phyloP scores from a whole-genome alignment of 2,888 invertebrate species.

The Drosophila quinaria region DNA sequence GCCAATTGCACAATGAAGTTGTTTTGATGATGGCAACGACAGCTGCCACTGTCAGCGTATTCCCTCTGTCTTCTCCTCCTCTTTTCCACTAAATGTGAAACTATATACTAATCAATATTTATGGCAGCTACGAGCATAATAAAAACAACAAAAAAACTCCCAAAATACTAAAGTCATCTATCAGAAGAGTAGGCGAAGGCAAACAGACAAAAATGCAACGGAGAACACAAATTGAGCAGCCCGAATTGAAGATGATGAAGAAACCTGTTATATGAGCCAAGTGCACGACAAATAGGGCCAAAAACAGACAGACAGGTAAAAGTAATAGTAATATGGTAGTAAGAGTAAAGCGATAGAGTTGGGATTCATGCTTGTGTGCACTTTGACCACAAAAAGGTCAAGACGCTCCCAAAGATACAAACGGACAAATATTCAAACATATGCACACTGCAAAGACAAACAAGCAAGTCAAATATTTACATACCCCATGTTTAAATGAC shows the following conservation, averaged over 20 bases:
- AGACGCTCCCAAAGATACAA: constrained; percentile 62
- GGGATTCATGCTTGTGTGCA: constrained; percentile 77
- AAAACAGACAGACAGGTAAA: constrained; percentile 21
- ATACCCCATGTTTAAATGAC: constrained; percentile 19
- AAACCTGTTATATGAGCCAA: constrained; percentile 72
- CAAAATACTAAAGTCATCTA: constrained; percentile 58
- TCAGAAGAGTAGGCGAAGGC: constrained; percentile 51
- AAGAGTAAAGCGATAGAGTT: constrained; percentile 33
- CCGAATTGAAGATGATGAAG: constrained; percentile 21
- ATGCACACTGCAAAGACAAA: constrained; percentile 12
- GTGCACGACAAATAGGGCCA: constrained; percentile 56
- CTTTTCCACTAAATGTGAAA: constrained; percentile 57
- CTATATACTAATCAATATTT: constrained; percentile 79
- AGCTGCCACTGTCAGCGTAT: constrained; percentile 50
- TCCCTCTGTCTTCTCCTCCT: neutral
- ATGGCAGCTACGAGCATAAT: constrained; percentile 63
- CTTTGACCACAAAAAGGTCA: constrained; percentile 80
- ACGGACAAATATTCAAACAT: constrained; percentile 13
- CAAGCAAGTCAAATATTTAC: constrained; percentile 47
- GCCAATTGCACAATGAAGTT: constrained; percentile 77
- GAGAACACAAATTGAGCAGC: constrained; percentile 56
- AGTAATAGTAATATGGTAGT: constrained; percentile 2
- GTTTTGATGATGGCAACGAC: constrained; percentile 66
- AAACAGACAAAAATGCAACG: constrained; percentile 40
- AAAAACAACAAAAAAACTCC: constrained; percentile 10